Evolutionary conservation across 1,140 invertebrate genomes (phyloP).

Genomic region (Drepana arcuata): DNA sequence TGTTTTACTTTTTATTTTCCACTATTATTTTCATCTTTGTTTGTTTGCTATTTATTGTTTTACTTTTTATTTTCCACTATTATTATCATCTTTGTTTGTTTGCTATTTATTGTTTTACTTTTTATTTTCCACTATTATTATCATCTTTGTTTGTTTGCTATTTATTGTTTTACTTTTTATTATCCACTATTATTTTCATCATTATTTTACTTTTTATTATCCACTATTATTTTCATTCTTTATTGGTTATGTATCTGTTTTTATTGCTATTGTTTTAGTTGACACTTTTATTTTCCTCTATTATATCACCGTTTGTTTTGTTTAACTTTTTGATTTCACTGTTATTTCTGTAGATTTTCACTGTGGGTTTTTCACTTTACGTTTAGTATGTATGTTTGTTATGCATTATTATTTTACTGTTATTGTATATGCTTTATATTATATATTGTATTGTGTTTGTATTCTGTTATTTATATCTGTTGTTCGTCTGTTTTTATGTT

Average conservation of each 20-base stretch:
- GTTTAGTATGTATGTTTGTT: background rate
- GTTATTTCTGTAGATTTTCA: conserved; percentile 13
- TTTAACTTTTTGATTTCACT: conserved; percentile 5
- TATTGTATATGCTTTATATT: no score
- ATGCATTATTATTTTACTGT: background rate
- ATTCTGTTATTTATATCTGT: background rate
- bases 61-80: background rate
- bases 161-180: background rate
- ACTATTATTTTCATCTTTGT: no score
- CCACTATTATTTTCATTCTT: no score
- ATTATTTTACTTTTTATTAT: no score
- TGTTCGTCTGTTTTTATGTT: background rate
- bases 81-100: background rate
- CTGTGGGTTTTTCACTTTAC: background rate
- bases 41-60: background rate
- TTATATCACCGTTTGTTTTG: background rate
- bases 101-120: background rate
- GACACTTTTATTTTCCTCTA: background rate
- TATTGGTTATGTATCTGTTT: no score
- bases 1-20: no score
- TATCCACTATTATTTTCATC: background rate
- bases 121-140: background rate
- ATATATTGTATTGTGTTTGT: no score
- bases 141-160: background rate
- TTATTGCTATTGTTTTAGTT: background rate